Evolutionary conservation across 2,888 invertebrate genomes (phyloP).

Genomic region (Steinernema carpocapsae): DNA sequence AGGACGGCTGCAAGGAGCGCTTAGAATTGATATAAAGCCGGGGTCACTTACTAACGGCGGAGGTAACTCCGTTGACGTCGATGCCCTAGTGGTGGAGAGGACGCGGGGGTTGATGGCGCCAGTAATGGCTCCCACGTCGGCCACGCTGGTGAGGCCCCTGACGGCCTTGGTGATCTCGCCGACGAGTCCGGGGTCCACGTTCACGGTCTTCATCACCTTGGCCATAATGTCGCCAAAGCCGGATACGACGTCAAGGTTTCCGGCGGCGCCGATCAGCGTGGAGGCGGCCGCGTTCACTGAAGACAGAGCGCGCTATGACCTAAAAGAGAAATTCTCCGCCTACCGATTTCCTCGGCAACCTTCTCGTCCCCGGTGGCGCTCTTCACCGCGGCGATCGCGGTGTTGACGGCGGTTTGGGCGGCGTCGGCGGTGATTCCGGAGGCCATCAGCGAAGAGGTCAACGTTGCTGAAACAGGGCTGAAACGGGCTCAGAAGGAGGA

Average conservation of each 20-base stretch:
- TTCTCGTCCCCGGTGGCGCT: neutral
- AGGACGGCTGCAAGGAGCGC: neutral
- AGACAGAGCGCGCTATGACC: neutral
- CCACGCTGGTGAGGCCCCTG: neutral
- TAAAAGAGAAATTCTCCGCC: neutral
- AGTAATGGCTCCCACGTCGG: neutral
- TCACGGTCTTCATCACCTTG: neutral
- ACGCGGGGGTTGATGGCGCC: neutral
- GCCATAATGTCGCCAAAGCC: neutral
- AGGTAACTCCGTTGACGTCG: neutral
- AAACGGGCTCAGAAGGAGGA: neutral
- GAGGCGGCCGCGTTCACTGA: neutral
- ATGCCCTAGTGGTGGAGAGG: neutral
- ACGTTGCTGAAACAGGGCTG: neutral
- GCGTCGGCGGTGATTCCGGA: neutral
- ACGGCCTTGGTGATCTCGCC: neutral
- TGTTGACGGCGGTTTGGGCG: neutral
- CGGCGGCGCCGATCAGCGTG: neutral
- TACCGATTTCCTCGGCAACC: neutral
- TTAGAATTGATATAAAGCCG: too few relatives aligned
- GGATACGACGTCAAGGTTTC: neutral
- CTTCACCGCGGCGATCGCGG: neutral
- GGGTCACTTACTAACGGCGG: neutral
- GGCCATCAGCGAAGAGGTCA: neutral
- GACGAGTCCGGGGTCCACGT: slow-evolving; percentile 7